Evolutionary conservation across 2,113 vertebrate genomes (phyloP), one percentile per base, ranked within the genome.

Genomic region (Sprattus sprattus): DNA sequence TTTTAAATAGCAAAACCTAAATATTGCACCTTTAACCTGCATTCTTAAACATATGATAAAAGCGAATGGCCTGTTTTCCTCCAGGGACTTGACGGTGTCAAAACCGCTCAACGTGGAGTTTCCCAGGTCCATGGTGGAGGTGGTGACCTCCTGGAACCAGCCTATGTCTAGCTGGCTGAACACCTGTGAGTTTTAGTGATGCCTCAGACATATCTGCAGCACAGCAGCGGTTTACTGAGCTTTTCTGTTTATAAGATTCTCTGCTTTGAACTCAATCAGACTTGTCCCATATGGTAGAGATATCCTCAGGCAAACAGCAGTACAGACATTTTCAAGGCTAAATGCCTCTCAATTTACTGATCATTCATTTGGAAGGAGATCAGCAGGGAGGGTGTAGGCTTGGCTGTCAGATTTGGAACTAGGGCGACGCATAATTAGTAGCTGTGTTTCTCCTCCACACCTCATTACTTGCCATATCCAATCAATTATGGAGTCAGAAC

Each of bases 141-240:
- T 97, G 50, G 97, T 98, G 82, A 97, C 95, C 0, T 97, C 94
- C 88, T 98, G 97, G 97, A 98, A 98, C 89, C 93, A 97, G 85
- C 97, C 97, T 45, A 98, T 98, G 96, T 98, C 97, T 75, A 93
- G 89, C 1, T 98, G 97, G 97, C 93, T 98, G 25, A 97, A 97
- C 89, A 95, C 93, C 47, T 98, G 97, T 98, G 90, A 92, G 96
- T 89, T 82, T 39, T 49, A 32, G 6, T 82, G 15, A 6, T 10
- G 6, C 6, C 39, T 64, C 85, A 20, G 39, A 39, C 39, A 39
- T 39, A 39, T 39, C 47, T 4, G 54, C 32, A 39, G 25, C 16
- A 16, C 15, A 78, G 71, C 11, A 78, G 28, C 22, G 18, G 11
- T 10, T 78, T 78, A 16, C 9, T 39, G n/a, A 67, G 64, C 7